Evolutionary conservation across 2,113 vertebrate genomes (phyloP).

Genomic region (Protobothrops flavoviridis): DNA sequence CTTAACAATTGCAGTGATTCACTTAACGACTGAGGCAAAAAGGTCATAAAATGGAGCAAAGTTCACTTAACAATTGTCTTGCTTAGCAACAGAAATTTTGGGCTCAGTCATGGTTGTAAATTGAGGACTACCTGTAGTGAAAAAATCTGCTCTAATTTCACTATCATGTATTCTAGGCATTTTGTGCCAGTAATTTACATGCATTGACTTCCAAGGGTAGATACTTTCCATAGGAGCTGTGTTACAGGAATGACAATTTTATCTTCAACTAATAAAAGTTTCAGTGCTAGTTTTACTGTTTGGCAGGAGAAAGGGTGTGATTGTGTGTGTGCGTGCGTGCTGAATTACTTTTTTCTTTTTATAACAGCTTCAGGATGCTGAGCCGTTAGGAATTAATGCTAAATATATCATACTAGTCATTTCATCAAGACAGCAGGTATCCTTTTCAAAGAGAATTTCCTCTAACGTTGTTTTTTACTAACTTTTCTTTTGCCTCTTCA

Average conservation of each 20-base stretch:
- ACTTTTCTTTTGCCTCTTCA: background rate
- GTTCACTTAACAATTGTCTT: background rate
- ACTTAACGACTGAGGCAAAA: background rate
- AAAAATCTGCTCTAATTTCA: background rate
- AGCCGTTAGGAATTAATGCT: background rate
- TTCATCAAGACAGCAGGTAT: slow-evolving; percentile 7
- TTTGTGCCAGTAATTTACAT: slow-evolving; percentile 36
- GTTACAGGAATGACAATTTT: slow-evolving; percentile 8
- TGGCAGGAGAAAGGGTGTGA: background rate
- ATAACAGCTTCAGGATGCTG: background rate
- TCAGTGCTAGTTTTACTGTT: background rate
- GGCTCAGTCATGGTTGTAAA: background rate
- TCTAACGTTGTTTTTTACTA: slow-evolving; percentile 4
- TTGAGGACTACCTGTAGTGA: background rate
- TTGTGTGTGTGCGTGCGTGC: background rate
- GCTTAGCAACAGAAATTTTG: background rate
- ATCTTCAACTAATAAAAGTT: background rate
- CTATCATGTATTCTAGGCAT: background rate
- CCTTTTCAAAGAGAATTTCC: slow-evolving; percentile 15
- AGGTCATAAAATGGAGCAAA: background rate
- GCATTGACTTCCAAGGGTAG: background rate
- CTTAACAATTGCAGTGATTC: background rate
- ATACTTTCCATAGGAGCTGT: background rate
- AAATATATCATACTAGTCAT: background rate
- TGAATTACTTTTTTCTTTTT: slow-evolving; percentile 26